Conservation (phyloP, 2,888 invertebrate species). For the Lagria hirta region DNA sequence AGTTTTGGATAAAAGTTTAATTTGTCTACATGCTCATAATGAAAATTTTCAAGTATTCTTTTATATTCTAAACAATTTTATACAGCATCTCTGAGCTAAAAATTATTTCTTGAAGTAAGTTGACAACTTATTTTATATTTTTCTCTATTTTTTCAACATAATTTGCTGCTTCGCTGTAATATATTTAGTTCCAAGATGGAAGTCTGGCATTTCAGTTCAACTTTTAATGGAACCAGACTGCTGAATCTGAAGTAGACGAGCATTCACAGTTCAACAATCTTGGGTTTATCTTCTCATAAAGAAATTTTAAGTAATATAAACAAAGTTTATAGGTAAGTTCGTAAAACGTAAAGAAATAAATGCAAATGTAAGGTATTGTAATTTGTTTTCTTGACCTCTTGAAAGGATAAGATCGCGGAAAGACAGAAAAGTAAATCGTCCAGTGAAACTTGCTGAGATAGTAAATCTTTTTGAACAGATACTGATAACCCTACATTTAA, state of each 20-base stretch:
- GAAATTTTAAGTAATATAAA: neutral
- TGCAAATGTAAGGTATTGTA: too few relatives aligned
- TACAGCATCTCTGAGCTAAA: too few relatives aligned
- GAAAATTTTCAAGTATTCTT: too few relatives aligned
- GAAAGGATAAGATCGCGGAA: slow-evolving; percentile 14
- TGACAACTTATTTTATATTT: too few relatives aligned
- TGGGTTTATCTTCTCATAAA: slow-evolving; percentile 4
- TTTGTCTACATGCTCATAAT: too few relatives aligned
- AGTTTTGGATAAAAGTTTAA: too few relatives aligned
- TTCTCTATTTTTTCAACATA: too few relatives aligned
- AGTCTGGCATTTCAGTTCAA: slow-evolving; percentile 2
- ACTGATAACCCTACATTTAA: slow-evolving; percentile 19
- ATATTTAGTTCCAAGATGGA: neutral
- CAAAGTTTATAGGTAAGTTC: slow-evolving; percentile 3
- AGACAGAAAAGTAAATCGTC: slow-evolving; percentile 16
- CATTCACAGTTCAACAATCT: neutral
- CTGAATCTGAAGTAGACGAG: neutral
- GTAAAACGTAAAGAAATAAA: too few relatives aligned
- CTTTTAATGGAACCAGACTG: slow-evolving; percentile 7
- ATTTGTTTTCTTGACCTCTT: slow-evolving; percentile 17
- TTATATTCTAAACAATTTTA: too few relatives aligned
- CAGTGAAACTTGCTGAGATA: slow-evolving; percentile 15
- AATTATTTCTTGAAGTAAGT: too few relatives aligned
- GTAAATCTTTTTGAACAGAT: slow-evolving; percentile 21
- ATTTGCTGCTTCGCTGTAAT: too few relatives aligned